These are phyloP conservation scores for Calyptommatus sinebrachiatus DNA, from an alignment of 2,113 vertebrate genomes.

Conservation along the genomic window DNA sequence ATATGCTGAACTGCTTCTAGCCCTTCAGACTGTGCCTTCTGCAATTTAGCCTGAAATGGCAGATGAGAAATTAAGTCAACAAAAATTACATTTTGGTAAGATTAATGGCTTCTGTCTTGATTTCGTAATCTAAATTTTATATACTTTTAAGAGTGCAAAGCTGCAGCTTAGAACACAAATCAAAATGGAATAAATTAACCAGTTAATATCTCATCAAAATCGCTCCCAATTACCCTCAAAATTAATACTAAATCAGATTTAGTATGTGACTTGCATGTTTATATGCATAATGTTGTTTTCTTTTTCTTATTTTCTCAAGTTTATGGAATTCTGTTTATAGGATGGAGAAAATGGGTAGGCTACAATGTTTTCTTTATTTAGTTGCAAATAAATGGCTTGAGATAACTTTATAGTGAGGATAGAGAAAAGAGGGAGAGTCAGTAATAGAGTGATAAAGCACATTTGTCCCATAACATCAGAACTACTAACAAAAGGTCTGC, in stretches of 20 bases:
- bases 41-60: not conserved
- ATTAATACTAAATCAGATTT: slow-evolving; percentile 18
- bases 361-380: not conserved
- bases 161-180: slow-evolving; percentile 41
- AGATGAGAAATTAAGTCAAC: slow-evolving; percentile 24
- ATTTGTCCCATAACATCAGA: not conserved
- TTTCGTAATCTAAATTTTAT: slow-evolving; percentile 48
- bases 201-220: slow-evolving; percentile 36
- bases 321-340: slow-evolving; percentile 1
- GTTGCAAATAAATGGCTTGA: not conserved
- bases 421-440: no score
- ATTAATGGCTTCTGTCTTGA: slow-evolving; percentile 19
- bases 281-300: slow-evolving; percentile 25
- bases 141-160: slow-evolving; percentile 38
- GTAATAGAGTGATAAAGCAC: not conserved
- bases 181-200: slow-evolving; percentile 34
- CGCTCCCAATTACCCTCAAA: slow-evolving; percentile 39
- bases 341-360: not conserved
- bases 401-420: not conserved
- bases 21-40: not conserved
- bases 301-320: slow-evolving; percentile 10
- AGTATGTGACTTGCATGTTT: slow-evolving; percentile 22
- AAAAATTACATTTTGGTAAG: not conserved
- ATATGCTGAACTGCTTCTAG: no score
- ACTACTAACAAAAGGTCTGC: not conserved